phyloP scores from a whole-genome alignment of 2,888 invertebrate species.

The Chaitophorus viminalis region DNA sequence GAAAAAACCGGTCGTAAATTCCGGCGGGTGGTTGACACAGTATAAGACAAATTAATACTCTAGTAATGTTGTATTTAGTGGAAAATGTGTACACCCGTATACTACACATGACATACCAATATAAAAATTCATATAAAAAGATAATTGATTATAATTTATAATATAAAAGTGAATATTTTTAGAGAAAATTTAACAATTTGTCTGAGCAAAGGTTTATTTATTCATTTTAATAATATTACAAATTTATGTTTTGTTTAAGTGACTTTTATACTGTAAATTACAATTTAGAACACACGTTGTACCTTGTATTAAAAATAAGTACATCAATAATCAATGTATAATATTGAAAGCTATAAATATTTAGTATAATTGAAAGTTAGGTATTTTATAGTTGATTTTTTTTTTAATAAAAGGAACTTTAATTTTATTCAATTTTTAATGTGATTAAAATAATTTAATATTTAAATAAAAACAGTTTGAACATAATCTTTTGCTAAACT shows the following conservation, averaged over 20 bases:
- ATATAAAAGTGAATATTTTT: not conserved
- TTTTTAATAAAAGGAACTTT: too few species aligned
- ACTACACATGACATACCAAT: not conserved
- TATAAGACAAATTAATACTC: constrained; percentile 7
- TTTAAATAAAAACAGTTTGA: too few species aligned
- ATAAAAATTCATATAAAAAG: not conserved
- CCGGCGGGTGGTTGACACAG: constrained; percentile 19
- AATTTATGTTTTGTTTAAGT: too few species aligned
- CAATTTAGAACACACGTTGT: not conserved
- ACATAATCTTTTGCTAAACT: too few species aligned
- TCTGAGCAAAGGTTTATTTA: too few species aligned
- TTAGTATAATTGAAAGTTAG: not conserved
- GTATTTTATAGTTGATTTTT: too few species aligned
- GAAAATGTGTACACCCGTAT: not conserved
- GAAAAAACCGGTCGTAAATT: constrained; percentile 25
- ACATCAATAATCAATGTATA: too few species aligned
- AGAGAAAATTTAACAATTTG: not conserved
- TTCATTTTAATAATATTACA: too few species aligned
- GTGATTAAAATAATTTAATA: too few species aligned
- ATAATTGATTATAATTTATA: not conserved
- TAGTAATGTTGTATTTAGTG: not conserved
- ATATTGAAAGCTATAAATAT: too few species aligned
- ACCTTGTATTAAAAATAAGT: not conserved
- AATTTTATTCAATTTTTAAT: too few species aligned
- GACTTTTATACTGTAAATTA: too few species aligned